Evolutionary conservation across 2,113 vertebrate species (phyloP).

Genomic region (Urocynchramus pylzowi): DNA sequence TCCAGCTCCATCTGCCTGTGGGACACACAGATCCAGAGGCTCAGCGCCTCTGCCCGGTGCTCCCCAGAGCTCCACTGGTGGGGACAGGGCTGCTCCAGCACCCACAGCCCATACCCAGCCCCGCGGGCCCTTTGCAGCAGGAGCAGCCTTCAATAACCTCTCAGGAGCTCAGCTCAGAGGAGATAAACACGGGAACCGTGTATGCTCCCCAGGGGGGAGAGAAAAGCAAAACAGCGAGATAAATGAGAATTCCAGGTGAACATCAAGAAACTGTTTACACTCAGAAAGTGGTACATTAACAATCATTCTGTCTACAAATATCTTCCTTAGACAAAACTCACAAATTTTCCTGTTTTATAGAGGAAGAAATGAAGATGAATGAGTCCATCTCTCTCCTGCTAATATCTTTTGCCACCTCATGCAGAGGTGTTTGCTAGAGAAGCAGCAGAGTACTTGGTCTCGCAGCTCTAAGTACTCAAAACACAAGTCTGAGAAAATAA

Average conservation of each 20-base stretch:
- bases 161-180: neutral
- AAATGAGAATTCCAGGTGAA: neutral
- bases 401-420: neutral
- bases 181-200: accelerated
- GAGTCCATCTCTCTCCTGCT: neutral
- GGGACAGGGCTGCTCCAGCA: neutral
- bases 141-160: neutral
- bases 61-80: neutral
- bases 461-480: neutral
- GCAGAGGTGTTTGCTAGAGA: neutral
- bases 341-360: neutral
- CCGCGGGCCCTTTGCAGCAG: accelerated
- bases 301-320: neutral
- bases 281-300: neutral
- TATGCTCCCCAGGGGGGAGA: neutral
- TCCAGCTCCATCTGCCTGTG: neutral
- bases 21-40: neutral
- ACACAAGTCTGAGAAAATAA: neutral
- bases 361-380: neutral
- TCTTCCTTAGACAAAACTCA: neutral
- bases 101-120: neutral
- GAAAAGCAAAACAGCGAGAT: neutral
- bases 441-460: neutral
- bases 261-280: neutral
- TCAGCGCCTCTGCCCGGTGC: accelerated